phyloP scores from a whole-genome alignment of 2,888 invertebrate species.

The Gari tellinella region DNA sequence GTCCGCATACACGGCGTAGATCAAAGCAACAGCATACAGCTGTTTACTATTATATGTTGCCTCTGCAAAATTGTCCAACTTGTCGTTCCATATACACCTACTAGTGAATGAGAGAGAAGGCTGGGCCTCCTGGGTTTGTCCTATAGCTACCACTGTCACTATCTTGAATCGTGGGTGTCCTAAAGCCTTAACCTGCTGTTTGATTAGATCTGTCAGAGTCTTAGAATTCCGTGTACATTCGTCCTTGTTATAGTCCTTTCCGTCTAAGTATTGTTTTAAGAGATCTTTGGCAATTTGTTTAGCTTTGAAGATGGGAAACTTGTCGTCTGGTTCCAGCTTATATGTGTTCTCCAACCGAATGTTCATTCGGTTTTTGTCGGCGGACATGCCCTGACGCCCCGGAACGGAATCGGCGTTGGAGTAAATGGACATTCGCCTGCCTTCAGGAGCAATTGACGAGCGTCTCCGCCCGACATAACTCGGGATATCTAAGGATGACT shows the following conservation, averaged over 20 bases:
- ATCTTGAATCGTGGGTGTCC: conserved; percentile 74
- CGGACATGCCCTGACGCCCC: conserved; percentile 63
- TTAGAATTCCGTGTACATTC: conserved; percentile 64
- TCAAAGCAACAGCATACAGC: conserved; percentile 74
- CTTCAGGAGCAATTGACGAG: background rate
- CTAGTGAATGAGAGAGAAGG: conserved; percentile 73
- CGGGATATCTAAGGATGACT: conserved; percentile 20
- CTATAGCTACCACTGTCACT: conserved; percentile 73
- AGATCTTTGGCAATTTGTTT: conserved; percentile 64
- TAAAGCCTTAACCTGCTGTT: conserved; percentile 72
- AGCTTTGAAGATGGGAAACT: conserved; percentile 59
- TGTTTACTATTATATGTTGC: conserved; percentile 66
- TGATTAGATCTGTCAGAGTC: conserved; percentile 71
- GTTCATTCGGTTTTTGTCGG: conserved; percentile 54
- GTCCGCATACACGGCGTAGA: conserved; percentile 75
- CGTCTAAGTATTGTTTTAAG: conserved; percentile 63
- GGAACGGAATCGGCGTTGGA: conserved; percentile 63
- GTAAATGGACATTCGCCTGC: conserved; percentile 31
- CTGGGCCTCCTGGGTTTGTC: conserved; percentile 59
- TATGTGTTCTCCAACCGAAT: conserved; percentile 75
- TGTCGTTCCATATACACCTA: conserved; percentile 78
- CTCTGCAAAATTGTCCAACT: conserved; percentile 75
- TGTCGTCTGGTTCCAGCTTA: conserved; percentile 71
- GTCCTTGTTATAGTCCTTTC: conserved; percentile 69
- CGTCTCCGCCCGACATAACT: conserved; percentile 8